Evolutionary conservation across 2,888 invertebrate genomes (phyloP), one percentile per base, ranked within the genome.

Genomic region (Zhuqinia jingwanae): DNA sequence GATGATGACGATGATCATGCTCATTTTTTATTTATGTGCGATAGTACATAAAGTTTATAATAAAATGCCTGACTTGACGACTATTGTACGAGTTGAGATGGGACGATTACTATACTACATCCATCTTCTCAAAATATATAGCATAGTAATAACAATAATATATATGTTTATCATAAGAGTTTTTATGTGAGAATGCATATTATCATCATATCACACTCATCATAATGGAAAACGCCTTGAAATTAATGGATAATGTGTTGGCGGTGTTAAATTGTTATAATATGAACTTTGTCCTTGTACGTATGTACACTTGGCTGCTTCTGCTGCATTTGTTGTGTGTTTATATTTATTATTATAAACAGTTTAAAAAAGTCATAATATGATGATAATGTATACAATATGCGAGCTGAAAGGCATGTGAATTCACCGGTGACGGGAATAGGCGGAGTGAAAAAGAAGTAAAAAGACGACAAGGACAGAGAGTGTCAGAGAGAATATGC

Each of bases 201-300:
- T 25, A 2, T 17, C 5, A 15, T n/a, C n/a, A n/a, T n/a, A n/a
- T n/a, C n/a, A n/a, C n/a, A n/a, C n/a, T n/a, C 10, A 63, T 2
- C 30, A 75, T 75, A 53, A 75, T 53, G 75, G 30, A 75, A 75
- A 75, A 75, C 27, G 50, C 75, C 75, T 75, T 75, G 75, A 75
- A 75, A 75, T 50, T 53, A 75, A 75, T 75, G 75, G 75, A 53
- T 47, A 36, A 36, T 65, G 65, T 20, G 68, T 17, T 70, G 68
- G 42, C 20, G 45, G 68, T 45, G 22, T 53, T 75, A 53, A 50
- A 75, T 45, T 53, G 17, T 15, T 53, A n/a, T 30, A 63, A 10
- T 60, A 27, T 60, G 22, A 15, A 60, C 60, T 47, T 22, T 11
- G 73, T 25, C 22, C n/a, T n/a, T n/a, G n/a, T n/a, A n/a, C n/a